These are phyloP conservation scores for Sebastes hopkinsi DNA, from an alignment of 2,797 vertebrate species.

Conservation along the genomic window DNA sequence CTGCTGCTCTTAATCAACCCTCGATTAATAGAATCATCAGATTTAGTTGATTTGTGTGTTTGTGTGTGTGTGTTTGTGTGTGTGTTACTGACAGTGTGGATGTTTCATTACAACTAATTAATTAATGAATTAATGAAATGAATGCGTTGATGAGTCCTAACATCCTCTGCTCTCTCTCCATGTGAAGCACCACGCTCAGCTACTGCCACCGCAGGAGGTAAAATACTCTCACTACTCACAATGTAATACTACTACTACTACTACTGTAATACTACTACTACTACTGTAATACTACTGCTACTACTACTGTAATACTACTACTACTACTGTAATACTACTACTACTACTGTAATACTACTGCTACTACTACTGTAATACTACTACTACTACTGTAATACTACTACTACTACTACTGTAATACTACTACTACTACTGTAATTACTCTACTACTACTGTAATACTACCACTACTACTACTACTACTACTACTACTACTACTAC, in stretches of 20 bases:
- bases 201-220: constrained; percentile 83
- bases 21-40: not conserved
- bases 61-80: no score
- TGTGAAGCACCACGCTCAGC: constrained; percentile 80
- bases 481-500: no score
- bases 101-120: not conserved
- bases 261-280: no score
- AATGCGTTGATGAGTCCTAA: not conserved
- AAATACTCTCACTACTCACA: constrained; percentile 9
- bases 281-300: not conserved
- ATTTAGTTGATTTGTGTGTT: no score
- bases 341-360: no score
- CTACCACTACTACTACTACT: not conserved
- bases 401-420: not conserved
- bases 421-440: no score
- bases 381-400: no score
- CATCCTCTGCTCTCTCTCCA: constrained; percentile 46
- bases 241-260: not conserved
- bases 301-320: no score
- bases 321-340: no score
- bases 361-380: not conserved
- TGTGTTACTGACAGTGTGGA: not conserved
- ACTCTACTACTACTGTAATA: no score
- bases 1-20: no score
- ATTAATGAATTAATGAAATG: not conserved